Conservation (phyloP, 1,140 invertebrate species). For the Scaptomyza pallida region DNA sequence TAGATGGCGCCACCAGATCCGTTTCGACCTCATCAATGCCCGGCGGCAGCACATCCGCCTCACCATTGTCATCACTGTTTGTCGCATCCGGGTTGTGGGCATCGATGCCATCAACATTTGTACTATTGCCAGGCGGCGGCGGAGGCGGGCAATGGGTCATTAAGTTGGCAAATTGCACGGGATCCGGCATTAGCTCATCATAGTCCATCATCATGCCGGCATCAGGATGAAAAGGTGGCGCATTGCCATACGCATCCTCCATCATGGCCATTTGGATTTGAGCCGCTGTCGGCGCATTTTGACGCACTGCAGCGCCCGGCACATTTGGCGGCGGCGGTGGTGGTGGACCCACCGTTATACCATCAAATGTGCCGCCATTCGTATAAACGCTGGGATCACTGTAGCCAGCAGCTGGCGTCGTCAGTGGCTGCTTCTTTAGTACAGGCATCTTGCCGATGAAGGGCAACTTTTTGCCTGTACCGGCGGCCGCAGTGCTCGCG, state of each 20-base stretch:
- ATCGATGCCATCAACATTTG: slow-evolving; percentile 27
- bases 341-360: slow-evolving; percentile 37
- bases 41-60: slow-evolving; percentile 72
- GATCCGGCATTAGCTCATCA: slow-evolving; percentile 84
- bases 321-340: slow-evolving; percentile 44
- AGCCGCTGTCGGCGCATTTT: slow-evolving; percentile 69
- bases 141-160: slow-evolving; percentile 79
- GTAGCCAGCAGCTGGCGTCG: slow-evolving; percentile 23
- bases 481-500: slow-evolving; percentile 27
- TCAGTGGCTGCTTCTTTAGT: slow-evolving; percentile 86
- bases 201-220: slow-evolving; percentile 82
- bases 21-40: slow-evolving; percentile 79
- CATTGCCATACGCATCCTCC: slow-evolving; percentile 79
- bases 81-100: slow-evolving; percentile 13
- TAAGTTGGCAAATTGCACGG: slow-evolving; percentile 79
- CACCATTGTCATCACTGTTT: slow-evolving; percentile 28
- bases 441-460: slow-evolving; percentile 89
- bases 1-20: slow-evolving; percentile 65
- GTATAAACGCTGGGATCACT: slow-evolving; percentile 35
- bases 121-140: slow-evolving; percentile 58
- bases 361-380: slow-evolving; percentile 43
- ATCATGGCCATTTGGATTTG: slow-evolving; percentile 84
- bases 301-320: slow-evolving; percentile 26
- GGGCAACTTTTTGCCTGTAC: slow-evolving; percentile 86
- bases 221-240: slow-evolving; percentile 78